phyloP scores from a whole-genome alignment of 2,888 invertebrate species.

The Thera britannica region DNA sequence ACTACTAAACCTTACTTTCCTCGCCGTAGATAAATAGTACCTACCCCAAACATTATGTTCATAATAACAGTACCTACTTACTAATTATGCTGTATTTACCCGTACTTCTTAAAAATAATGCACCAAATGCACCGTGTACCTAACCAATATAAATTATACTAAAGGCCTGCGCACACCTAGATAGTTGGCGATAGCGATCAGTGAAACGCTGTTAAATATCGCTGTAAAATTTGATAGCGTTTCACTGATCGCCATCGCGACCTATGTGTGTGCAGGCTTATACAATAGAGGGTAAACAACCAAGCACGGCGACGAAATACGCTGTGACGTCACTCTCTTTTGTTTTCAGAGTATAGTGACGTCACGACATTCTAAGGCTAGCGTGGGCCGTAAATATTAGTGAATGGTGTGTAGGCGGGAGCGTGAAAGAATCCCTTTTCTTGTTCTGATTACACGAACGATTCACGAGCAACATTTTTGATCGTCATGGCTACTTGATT shows the following conservation, averaged over 20 bases:
- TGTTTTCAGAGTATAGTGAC: conserved; percentile 1
- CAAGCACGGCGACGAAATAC: background rate
- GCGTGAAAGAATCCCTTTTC: conserved; percentile 4
- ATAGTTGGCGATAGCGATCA: too few species aligned
- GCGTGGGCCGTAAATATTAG: conserved; percentile 36
- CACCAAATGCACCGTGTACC: too few species aligned
- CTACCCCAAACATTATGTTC: too few species aligned
- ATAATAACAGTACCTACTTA: too few species aligned
- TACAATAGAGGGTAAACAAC: conserved; percentile 1
- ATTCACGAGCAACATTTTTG: conserved; percentile 3
- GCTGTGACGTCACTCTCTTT: too few species aligned
- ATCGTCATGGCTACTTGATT: background rate
- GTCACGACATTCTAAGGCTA: conserved; percentile 21
- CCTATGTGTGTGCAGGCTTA: background rate
- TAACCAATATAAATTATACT: too few species aligned
- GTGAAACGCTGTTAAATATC: background rate
- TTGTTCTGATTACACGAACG: background rate
- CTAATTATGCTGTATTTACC: too few species aligned
- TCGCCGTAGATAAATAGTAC: too few species aligned
- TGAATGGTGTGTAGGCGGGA: conserved; percentile 27
- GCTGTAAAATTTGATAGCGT: background rate
- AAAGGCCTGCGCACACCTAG: too few species aligned
- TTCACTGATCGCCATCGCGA: too few species aligned
- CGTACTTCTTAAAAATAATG: too few species aligned
- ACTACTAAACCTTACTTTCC: too few species aligned